phyloP scores from a whole-genome alignment of 2,888 invertebrate genomes.

The Bibio marci region DNA sequence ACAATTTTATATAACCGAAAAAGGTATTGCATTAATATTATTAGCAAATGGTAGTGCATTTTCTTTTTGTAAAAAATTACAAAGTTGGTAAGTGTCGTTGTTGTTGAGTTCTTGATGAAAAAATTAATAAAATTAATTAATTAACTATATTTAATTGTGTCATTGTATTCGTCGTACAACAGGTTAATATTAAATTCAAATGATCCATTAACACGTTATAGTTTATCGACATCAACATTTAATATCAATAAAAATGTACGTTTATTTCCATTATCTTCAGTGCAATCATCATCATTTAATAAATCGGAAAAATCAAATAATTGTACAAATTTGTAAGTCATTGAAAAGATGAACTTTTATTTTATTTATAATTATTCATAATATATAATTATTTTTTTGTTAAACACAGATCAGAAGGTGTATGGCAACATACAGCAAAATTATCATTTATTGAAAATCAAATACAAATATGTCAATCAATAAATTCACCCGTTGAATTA shows the following conservation, averaged over 20 bases:
- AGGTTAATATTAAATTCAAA: constrained; percentile 31
- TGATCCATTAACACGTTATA: constrained; percentile 34
- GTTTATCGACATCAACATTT: constrained; percentile 28
- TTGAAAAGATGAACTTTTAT: not conserved
- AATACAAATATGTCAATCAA: constrained; percentile 24
- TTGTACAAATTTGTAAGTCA: constrained; percentile 14
- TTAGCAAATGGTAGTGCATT: constrained; percentile 73
- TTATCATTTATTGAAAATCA: constrained; percentile 28
- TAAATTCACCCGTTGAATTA: constrained; percentile 24
- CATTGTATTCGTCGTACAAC: constrained; percentile 11
- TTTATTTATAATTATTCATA: not conserved
- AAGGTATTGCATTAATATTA: constrained; percentile 68
- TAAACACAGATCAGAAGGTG: constrained; percentile 18
- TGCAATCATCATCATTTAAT: constrained; percentile 22
- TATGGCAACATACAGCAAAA: constrained; percentile 26
- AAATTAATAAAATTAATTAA: constrained; percentile 3
- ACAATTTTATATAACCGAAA: constrained; percentile 41
- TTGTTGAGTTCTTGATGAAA: constrained; percentile 2
- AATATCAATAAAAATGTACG: constrained; percentile 23
- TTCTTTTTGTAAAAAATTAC: constrained; percentile 60
- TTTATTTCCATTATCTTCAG: constrained; percentile 23
- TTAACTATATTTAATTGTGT: not conserved
- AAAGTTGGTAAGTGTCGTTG: constrained; percentile 42
- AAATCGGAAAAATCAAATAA: constrained; percentile 7
- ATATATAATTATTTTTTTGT: not conserved